Percentiles rank a stretch among this genome's conserved stretches.
Conservation (phyloP, 2,797 vertebrate genomes). For the Notoglanidium macrostoma region DNA sequence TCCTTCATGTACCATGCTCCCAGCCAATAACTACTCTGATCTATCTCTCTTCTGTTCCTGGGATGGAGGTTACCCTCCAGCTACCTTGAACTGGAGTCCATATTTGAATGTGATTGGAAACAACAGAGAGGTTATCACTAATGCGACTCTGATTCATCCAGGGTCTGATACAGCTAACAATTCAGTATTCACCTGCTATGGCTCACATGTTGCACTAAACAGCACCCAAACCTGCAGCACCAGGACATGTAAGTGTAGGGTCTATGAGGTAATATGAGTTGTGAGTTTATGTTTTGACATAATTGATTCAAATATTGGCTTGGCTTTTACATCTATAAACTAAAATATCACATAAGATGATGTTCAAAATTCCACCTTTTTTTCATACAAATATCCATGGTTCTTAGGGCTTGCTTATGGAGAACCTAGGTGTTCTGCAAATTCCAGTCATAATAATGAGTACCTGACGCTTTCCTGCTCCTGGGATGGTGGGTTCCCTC, state of each 20-base stretch:
- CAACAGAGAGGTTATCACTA: slow-evolving; percentile 62
- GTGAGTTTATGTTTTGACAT: not conserved
- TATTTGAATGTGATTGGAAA: slow-evolving; percentile 54
- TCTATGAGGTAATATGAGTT: not conserved
- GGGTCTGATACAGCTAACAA: slow-evolving; percentile 69
- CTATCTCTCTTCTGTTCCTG: slow-evolving; percentile 82
- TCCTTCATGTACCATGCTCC: slow-evolving; percentile 79
- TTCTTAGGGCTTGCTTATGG: slow-evolving; percentile 75
- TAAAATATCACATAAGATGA: not conserved
- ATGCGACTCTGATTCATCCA: slow-evolving; percentile 69
- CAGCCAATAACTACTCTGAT: slow-evolving; percentile 75
- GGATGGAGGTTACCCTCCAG: slow-evolving; percentile 80
- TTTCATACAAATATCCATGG: not conserved
- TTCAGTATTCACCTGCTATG: slow-evolving; percentile 79
- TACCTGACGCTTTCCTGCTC: slow-evolving; percentile 83
- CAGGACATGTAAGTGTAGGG: slow-evolving; percentile 77
- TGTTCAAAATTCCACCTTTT: not conserved
- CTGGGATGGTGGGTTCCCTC: slow-evolving; percentile 84
- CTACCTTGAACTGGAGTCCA: slow-evolving; percentile 78
- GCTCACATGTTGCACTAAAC: slow-evolving; percentile 75
- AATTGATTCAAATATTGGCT: not conserved
- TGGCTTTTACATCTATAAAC: not conserved
- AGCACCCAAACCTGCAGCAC: slow-evolving; percentile 69
- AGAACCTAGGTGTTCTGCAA: slow-evolving; percentile 76
- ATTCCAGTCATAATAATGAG: slow-evolving; percentile 74